These are phyloP conservation scores for Polia nebulosa DNA, from an alignment of 2,888 invertebrate genomes.

Conservation along the genomic window DNA sequence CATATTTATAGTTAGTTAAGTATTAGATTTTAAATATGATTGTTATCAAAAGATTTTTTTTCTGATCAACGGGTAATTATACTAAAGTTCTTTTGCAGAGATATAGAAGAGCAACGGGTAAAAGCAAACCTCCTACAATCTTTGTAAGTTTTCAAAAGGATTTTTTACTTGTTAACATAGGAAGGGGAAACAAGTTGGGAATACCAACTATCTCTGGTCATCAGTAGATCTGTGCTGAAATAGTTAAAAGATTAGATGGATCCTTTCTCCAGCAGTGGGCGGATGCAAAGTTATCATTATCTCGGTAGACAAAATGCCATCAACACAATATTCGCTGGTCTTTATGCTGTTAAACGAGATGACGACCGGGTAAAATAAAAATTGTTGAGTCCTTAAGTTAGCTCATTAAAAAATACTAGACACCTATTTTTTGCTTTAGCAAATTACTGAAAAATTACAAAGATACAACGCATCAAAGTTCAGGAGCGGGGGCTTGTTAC, in stretches of 20 bases:
- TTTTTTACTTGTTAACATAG: neutral
- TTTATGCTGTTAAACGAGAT: too few species aligned
- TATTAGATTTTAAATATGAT: too few species aligned
- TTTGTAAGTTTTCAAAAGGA: constrained; percentile 23
- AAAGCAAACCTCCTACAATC: constrained; percentile 6
- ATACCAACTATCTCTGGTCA: neutral
- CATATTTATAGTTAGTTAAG: too few species aligned
- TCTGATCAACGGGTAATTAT: neutral
- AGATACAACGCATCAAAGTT: too few species aligned
- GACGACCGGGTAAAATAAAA: too few species aligned
- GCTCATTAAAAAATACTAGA: too few species aligned
- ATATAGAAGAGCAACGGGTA: neutral
- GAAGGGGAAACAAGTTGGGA: neutral
- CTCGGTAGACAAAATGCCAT: too few species aligned
- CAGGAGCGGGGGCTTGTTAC: too few species aligned
- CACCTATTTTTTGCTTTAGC: too few species aligned
- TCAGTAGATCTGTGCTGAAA: neutral
- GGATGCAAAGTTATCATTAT: neutral
- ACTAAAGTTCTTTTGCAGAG: constrained; percentile 13
- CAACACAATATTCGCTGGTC: neutral
- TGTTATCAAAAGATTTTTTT: neutral
- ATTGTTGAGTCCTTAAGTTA: too few species aligned
- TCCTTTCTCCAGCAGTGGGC: neutral
- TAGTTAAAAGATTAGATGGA: too few species aligned
- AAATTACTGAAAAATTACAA: too few species aligned